A percentile compares a stretch with the other conserved stretches of the same genome.
Conservation (phyloP, 2,113 vertebrate genomes). For the Uropsilus gracilis region DNA sequence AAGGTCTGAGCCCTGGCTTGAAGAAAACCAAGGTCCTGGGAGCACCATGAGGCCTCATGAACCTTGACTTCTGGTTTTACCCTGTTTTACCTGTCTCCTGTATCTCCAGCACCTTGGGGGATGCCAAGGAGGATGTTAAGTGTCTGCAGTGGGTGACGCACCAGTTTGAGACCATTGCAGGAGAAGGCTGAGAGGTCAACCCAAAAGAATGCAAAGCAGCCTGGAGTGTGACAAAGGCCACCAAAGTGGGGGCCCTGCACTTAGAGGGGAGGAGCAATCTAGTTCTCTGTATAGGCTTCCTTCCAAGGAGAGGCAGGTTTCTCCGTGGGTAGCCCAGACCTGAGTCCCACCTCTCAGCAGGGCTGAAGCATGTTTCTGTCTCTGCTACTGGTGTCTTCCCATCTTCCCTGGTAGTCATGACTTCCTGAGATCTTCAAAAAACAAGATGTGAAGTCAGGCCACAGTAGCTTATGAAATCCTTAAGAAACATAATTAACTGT, state of each 20-base stretch:
- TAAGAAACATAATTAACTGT: background rate
- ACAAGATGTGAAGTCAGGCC: background rate
- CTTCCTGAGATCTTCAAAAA: background rate
- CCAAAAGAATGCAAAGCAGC: constrained; percentile 90
- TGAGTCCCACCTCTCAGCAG: background rate
- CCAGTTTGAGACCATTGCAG: constrained; percentile 90
- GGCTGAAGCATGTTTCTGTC: background rate
- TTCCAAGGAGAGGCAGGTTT: background rate
- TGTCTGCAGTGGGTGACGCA: constrained; percentile 92
- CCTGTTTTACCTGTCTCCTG: background rate
- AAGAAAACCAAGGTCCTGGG: background rate
- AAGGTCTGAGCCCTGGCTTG: background rate
- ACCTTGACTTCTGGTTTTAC: too few relatives aligned
- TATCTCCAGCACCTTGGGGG: constrained; percentile 85
- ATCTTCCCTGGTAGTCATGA: background rate
- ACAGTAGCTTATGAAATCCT: background rate
- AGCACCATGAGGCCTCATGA: background rate
- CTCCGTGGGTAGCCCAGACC: background rate
- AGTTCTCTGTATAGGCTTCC: background rate
- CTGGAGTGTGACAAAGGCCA: constrained; percentile 94
- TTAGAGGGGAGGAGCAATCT: background rate
- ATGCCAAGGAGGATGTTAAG: constrained; percentile 85
- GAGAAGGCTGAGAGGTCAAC: constrained; percentile 89
- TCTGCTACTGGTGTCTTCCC: background rate
- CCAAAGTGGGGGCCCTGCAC: accelerated